Percentiles rank a stretch among this genome's conserved stretches.
Conservation (phyloP, 2,113 vertebrate genomes). For the Salvelinus sp. region DNA sequence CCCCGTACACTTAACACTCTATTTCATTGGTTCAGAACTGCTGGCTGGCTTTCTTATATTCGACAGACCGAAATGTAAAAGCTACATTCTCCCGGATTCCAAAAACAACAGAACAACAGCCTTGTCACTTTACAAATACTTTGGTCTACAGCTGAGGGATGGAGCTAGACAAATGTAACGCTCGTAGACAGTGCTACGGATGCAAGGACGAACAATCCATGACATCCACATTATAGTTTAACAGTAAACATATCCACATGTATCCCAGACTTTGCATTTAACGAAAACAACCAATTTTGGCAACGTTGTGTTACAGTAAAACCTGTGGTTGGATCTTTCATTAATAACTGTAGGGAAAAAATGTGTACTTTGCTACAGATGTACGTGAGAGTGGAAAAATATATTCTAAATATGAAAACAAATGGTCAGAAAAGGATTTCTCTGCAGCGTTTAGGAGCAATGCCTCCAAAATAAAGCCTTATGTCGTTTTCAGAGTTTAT, state of each 20-base stretch:
- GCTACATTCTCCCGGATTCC: too few relatives aligned
- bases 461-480: conserved; percentile 11
- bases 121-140: too few relatives aligned
- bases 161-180: too few relatives aligned
- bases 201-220: too few relatives aligned
- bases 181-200: too few relatives aligned
- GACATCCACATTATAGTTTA: too few relatives aligned
- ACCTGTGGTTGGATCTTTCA: not conserved
- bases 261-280: not conserved
- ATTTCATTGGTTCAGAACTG: too few relatives aligned
- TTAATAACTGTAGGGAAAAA: conserved; percentile 4
- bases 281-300: conserved; percentile 2
- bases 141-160: too few relatives aligned
- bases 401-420: not conserved
- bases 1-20: not conserved
- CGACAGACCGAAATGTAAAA: too few relatives aligned
- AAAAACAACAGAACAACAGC: too few relatives aligned
- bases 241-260: too few relatives aligned
- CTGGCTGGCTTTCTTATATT: too few relatives aligned
- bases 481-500: not conserved
- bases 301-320: conserved; percentile 9
- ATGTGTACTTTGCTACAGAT: not conserved
- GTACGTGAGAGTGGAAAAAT: conserved; percentile 15
- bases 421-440: not conserved
- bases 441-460: conserved; percentile 1